Percentiles rank a stretch among this genome's conserved stretches.
These are phyloP conservation scores for Abscondita cerata DNA, from an alignment of 2,888 invertebrate genomes.

Conservation along the genomic window DNA sequence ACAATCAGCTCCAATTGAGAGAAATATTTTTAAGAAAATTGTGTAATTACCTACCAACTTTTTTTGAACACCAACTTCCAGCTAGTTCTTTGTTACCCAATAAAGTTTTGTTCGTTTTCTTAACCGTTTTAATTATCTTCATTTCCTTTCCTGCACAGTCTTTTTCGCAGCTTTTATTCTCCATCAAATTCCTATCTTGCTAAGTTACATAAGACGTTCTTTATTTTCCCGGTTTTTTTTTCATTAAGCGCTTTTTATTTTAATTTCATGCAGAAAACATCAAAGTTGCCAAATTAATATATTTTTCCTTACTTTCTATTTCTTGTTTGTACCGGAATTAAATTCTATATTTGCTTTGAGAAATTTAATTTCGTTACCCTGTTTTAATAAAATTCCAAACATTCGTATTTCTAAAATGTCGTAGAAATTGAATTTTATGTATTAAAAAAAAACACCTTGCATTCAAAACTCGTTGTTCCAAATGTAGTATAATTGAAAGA, in stretches of 20 bases:
- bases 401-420: conserved; percentile 3
- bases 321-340: conserved; percentile 10
- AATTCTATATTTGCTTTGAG: conserved; percentile 25
- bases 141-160: conserved; percentile 53
- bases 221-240: conserved; percentile 42
- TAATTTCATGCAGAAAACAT: conserved; percentile 45
- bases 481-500: too few relatives aligned
- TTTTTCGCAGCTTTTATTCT: conserved; percentile 53
- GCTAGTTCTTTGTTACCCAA: conserved; percentile 19
- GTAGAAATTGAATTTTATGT: conserved; percentile 1
- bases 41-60: neutral
- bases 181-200: conserved; percentile 54
- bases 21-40: conserved; percentile 5
- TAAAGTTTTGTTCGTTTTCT: conserved; percentile 36
- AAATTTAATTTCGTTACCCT: conserved; percentile 25
- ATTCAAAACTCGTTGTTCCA: neutral
- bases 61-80: conserved; percentile 20
- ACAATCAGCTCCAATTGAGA: conserved; percentile 2
- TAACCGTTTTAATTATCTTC: conserved; percentile 53
- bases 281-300: conserved; percentile 42
- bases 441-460: conserved; percentile 1
- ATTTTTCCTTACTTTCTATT: conserved; percentile 16
- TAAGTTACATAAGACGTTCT: conserved; percentile 45
- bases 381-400: conserved; percentile 17
- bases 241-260: conserved; percentile 49